A percentile compares a stretch with the other conserved stretches of the same genome.
Evolutionary conservation across 2,888 invertebrate species (phyloP).

Genomic region (Teleogryllus oceanicus): DNA sequence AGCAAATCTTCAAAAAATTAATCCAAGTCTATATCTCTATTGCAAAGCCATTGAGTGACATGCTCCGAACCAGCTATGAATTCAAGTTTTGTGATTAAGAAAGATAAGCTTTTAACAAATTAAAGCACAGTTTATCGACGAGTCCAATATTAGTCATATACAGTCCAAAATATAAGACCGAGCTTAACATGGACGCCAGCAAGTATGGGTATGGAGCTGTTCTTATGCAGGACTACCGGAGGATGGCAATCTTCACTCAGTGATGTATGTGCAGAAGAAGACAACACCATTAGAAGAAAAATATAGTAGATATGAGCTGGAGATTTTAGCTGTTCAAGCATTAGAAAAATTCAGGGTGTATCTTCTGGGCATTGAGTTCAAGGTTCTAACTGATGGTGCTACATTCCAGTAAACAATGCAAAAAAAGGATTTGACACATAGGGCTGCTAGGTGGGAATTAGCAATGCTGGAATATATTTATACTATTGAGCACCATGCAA

Average conservation of each 20-base stretch:
- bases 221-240: too few relatives aligned
- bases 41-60: neutral
- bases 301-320: too few relatives aligned
- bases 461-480: neutral
- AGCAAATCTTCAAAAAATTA: neutral
- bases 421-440: neutral
- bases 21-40: neutral
- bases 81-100: neutral
- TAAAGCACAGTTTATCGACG: neutral
- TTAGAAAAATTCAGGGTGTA: too few relatives aligned
- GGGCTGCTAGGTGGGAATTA: neutral
- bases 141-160: neutral
- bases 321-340: too few relatives aligned
- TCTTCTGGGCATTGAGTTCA: too few relatives aligned
- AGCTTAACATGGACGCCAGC: too few relatives aligned
- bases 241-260: too few relatives aligned
- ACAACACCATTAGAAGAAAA: too few relatives aligned
- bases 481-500: neutral
- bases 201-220: too few relatives aligned
- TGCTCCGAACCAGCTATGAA: neutral
- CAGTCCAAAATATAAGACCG: neutral
- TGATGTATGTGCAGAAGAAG: too few relatives aligned
- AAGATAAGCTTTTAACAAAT: neutral
- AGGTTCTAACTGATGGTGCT: too few relatives aligned
- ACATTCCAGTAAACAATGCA: neutral